Conservation (phyloP, 2,888 invertebrate species). For the Tyria jacobaeae region DNA sequence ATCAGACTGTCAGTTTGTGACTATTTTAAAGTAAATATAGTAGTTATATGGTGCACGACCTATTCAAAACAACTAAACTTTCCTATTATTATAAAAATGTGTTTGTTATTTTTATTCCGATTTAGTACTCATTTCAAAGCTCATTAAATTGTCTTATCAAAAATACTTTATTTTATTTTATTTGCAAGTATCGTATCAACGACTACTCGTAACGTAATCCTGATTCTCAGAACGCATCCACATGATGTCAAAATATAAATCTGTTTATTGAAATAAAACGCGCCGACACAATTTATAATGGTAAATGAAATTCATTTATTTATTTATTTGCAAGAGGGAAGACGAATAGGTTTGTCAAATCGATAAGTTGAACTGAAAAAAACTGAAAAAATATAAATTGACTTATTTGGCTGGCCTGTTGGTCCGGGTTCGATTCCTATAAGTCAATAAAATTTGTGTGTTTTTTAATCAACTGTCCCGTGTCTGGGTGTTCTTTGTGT, state of each 20-base stretch:
- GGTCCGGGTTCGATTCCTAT: no score
- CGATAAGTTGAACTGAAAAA: no score
- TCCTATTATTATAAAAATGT: not conserved
- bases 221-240: not conserved
- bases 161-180: not conserved
- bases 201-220: not conserved
- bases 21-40: no score
- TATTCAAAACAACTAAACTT: no score
- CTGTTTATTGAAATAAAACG: slow-evolving; percentile 1
- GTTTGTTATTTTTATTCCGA: not conserved
- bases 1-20: no score
- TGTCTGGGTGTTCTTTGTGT: no score
- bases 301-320: not conserved
- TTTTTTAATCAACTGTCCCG: no score
- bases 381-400: no score
- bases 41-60: no score
- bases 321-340: not conserved
- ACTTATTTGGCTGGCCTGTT: no score
- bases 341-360: no score
- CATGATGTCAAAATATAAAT: not conserved
- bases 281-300: not conserved
- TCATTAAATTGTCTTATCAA: not conserved
- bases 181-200: not conserved
- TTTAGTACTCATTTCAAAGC: not conserved
- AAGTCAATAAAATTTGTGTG: no score